These are phyloP conservation scores for Tapera naevia DNA, from an alignment of 2,797 vertebrate genomes.

Conservation along the genomic window DNA sequence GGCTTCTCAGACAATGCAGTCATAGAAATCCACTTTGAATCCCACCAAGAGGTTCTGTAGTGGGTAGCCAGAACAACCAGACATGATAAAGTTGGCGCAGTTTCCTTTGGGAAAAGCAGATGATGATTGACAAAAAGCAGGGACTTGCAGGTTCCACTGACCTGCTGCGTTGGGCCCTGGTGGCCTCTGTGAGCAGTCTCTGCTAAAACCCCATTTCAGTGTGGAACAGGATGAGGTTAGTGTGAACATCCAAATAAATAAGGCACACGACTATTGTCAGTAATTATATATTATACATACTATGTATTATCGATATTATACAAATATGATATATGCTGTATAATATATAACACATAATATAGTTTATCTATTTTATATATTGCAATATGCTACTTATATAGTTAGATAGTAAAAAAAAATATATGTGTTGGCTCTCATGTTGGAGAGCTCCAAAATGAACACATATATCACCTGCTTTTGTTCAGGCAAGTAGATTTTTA, in stretches of 20 bases:
- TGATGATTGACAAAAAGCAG: neutral
- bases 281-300: neutral
- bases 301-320: too few species aligned
- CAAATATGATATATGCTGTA: too few species aligned
- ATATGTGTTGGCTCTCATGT: neutral
- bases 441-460: neutral
- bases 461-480: neutral
- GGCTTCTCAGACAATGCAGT: neutral
- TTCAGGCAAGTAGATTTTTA: neutral
- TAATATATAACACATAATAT: too few species aligned
- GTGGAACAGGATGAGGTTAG: neutral
- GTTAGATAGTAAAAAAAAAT: too few species aligned
- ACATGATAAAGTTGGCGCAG: fast-evolving
- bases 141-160: neutral
- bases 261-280: neutral
- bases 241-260: neutral
- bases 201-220: neutral
- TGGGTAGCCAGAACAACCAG: neutral
- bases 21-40: neutral
- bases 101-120: neutral
- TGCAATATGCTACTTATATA: too few species aligned
- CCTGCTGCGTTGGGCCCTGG: fast-evolving
- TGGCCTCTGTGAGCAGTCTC: neutral
- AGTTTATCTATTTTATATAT: too few species aligned
- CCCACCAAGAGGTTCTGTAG: neutral